Evolutionary conservation across 2,113 vertebrate genomes (phyloP).

Genomic region (Sebastes schlegelii): DNA sequence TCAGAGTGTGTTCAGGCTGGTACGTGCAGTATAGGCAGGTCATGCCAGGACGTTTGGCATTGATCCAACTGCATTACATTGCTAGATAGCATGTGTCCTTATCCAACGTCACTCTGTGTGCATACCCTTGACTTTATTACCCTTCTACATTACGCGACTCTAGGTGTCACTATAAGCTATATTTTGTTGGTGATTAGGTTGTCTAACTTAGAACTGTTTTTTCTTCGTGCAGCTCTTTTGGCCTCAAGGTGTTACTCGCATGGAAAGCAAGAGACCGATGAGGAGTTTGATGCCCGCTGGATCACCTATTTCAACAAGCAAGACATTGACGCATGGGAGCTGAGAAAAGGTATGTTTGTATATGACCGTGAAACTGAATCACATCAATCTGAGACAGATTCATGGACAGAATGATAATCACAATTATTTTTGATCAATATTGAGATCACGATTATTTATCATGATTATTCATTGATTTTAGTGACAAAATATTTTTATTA

Average conservation of each 20-base stretch:
- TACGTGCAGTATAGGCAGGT: slow-evolving; percentile 24
- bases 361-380: neutral
- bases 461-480: too few species aligned
- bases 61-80: slow-evolving; percentile 32
- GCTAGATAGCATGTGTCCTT: slow-evolving; percentile 1
- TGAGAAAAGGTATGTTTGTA: slow-evolving; percentile 90
- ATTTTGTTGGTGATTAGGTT: neutral
- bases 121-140: slow-evolving; percentile 12
- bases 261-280: slow-evolving; percentile 93
- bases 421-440: too few species aligned
- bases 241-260: slow-evolving; percentile 92
- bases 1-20: neutral
- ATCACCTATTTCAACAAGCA: slow-evolving; percentile 96
- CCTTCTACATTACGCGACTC: neutral
- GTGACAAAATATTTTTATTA: too few species aligned
- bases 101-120: neutral
- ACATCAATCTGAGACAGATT: too few species aligned
- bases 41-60: slow-evolving; percentile 19
- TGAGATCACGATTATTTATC: too few species aligned
- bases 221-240: slow-evolving; percentile 80
- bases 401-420: too few species aligned
- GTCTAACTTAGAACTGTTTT: neutral
- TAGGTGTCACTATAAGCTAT: neutral
- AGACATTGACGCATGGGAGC: slow-evolving; percentile 97
- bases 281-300: slow-evolving; percentile 99